Percentiles rank a stretch among this genome's conserved stretches.
Conservation (phyloP, 2,113 vertebrate genomes). For the Pteropus alecto region DNA sequence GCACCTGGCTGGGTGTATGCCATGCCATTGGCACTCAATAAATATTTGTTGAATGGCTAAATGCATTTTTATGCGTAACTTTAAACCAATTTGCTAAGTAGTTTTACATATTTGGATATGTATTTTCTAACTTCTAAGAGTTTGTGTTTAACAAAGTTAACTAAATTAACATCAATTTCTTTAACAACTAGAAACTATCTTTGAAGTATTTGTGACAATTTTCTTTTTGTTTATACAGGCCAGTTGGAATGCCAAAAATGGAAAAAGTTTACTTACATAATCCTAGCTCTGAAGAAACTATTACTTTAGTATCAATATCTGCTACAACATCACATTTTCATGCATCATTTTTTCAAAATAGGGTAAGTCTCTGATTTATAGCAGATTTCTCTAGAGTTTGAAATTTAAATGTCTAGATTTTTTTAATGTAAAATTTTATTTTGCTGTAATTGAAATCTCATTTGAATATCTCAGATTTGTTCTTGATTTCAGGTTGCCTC, state of each 20-base stretch:
- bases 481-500: slow-evolving; percentile 17
- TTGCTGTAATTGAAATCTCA: not conserved
- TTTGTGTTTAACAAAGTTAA: not conserved
- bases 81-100: slow-evolving; percentile 7
- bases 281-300: slow-evolving; percentile 98
- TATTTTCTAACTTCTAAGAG: not conserved
- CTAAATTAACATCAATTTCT: not conserved
- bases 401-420: slow-evolving; percentile 16
- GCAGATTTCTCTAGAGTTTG: slow-evolving; percentile 2
- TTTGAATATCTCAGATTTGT: not conserved
- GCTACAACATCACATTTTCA: slow-evolving; percentile 99
- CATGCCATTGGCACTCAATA: not conserved
- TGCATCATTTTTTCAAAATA: slow-evolving; percentile 99
- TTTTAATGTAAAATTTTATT: slow-evolving; percentile 24
- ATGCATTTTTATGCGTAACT: slow-evolving; percentile 5
- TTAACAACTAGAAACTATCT: slow-evolving; percentile 10
- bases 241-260: slow-evolving; percentile 99
- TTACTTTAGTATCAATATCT: slow-evolving; percentile 99
- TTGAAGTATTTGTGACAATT: slow-evolving; percentile 48
- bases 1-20: not conserved
- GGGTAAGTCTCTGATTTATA: slow-evolving; percentile 87
- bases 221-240: slow-evolving; percentile 84
- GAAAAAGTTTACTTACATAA: slow-evolving; percentile 99
- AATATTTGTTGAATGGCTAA: not conserved
- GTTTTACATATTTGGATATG: not conserved